Evolutionary conservation across 2,797 vertebrate species (phyloP).

Genomic region (Rhadinocentrus ornatus): DNA sequence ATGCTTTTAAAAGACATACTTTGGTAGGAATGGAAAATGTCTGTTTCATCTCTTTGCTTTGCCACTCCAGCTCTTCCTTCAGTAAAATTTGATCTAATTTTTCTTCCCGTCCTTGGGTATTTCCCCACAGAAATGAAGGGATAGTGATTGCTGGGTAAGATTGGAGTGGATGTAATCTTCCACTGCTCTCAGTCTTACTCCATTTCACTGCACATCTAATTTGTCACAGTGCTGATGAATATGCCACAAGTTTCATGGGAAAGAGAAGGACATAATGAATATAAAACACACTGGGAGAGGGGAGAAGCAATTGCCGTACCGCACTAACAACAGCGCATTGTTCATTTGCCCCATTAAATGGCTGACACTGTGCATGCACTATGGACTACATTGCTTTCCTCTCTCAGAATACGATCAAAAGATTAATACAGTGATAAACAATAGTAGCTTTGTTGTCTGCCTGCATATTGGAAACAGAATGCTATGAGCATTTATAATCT

Average conservation of each 20-base stretch:
- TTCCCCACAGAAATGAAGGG: slow-evolving; percentile 81
- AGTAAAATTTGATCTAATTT: slow-evolving; percentile 79
- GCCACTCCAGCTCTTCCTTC: slow-evolving; percentile 67
- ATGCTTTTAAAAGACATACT: slow-evolving; percentile 53
- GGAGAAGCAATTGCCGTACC: slow-evolving; percentile 62
- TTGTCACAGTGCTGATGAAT: slow-evolving; percentile 83
- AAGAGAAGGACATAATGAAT: slow-evolving; percentile 78
- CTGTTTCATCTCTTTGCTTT: slow-evolving; percentile 68
- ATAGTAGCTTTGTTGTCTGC: slow-evolving; percentile 42
- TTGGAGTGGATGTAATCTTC: slow-evolving; percentile 80
- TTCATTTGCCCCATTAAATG: slow-evolving; percentile 71
- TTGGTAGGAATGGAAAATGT: slow-evolving; percentile 56
- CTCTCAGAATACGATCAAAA: slow-evolving; percentile 54
- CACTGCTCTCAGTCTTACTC: slow-evolving; percentile 79
- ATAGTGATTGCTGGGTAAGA: slow-evolving; percentile 79
- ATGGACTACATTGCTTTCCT: slow-evolving; percentile 54
- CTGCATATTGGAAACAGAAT: slow-evolving; percentile 42
- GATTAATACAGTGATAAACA: slow-evolving; percentile 65
- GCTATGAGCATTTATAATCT: slow-evolving; percentile 28
- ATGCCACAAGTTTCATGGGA: slow-evolving; percentile 79
- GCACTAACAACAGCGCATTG: slow-evolving; percentile 71
- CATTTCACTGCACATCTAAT: slow-evolving; percentile 83
- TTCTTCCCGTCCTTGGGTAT: slow-evolving; percentile 75
- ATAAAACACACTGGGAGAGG: slow-evolving; percentile 73
- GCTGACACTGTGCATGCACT: slow-evolving; percentile 65